Conservation (phyloP, 2,888 invertebrate species). For the Lasius fuliginosus region DNA sequence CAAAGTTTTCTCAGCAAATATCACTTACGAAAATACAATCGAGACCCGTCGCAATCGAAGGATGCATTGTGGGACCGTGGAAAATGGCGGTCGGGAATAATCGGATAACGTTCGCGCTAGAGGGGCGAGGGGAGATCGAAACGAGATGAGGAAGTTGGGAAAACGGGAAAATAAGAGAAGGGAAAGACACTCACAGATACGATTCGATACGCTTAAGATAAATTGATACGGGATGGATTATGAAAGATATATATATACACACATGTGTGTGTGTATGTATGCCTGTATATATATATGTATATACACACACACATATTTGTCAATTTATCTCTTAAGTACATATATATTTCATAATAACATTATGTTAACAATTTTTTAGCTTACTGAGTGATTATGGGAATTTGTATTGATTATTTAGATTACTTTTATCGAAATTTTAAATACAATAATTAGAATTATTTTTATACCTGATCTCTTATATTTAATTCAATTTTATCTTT, state of each 20-base stretch:
- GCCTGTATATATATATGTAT: neutral
- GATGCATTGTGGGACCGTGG: slow-evolving; percentile 67
- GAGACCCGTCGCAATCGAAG: slow-evolving; percentile 67
- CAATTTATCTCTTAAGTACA: neutral
- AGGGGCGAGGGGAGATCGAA: slow-evolving; percentile 22
- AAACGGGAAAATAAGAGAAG: slow-evolving; percentile 67
- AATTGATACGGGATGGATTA: slow-evolving; percentile 78
- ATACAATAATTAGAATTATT: neutral
- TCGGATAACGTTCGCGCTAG: slow-evolving; percentile 74
- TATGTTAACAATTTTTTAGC: neutral
- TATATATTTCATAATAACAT: neutral
- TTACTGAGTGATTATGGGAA: neutral
- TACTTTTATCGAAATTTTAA: neutral
- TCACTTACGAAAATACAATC: slow-evolving; percentile 75
- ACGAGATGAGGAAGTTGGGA: slow-evolving; percentile 58
- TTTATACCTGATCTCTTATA: neutral
- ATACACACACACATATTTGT: neutral
- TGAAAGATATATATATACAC: slow-evolving; percentile 60
- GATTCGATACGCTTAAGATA: slow-evolving; percentile 78
- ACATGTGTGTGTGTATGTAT: neutral
- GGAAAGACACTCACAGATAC: slow-evolving; percentile 68
- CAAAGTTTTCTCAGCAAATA: slow-evolving; percentile 76
- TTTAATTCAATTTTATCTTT: neutral
- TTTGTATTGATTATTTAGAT: neutral
- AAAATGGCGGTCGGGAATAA: slow-evolving; percentile 73